These are phyloP conservation scores for Mormyrus hasselquistii DNA, from an alignment of 2,797 vertebrate genomes.

Conservation along the genomic window DNA sequence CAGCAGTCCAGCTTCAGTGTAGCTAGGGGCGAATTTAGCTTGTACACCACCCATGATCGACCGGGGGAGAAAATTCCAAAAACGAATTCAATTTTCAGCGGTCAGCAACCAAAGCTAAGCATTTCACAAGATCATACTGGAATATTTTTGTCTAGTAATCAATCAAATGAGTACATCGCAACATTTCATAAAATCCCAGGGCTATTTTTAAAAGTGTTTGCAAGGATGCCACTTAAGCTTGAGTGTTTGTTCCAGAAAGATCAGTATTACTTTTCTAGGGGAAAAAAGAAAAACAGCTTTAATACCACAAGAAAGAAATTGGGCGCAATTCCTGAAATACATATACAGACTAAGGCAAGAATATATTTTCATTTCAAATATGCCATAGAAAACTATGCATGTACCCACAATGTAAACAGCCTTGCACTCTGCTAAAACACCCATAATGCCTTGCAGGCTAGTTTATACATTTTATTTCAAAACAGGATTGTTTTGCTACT, in stretches of 20 bases:
- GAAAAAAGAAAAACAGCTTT: conserved; percentile 31
- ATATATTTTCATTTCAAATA: conserved; percentile 20
- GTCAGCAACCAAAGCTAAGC: conserved; percentile 40
- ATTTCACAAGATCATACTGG: conserved; percentile 34
- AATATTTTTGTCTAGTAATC: conserved; percentile 49
- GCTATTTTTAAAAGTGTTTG: conserved; percentile 51
- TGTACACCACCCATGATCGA: conserved; percentile 46
- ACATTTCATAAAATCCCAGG: conserved; percentile 34
- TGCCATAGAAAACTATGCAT: conserved; percentile 12
- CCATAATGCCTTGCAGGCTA: not conserved
- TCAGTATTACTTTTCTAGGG: conserved; percentile 9
- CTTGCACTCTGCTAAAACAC: not conserved
- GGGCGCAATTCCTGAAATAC: conserved; percentile 27
- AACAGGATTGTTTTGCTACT: not conserved
- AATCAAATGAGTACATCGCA: conserved; percentile 34
- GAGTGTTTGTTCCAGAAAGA: conserved; percentile 33
- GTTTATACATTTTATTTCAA: not conserved
- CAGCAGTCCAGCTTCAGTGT: not conserved
- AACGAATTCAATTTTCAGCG: conserved; percentile 21
- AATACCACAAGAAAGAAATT: conserved; percentile 45
- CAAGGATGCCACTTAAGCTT: conserved; percentile 54
- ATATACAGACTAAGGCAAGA: conserved; percentile 10
- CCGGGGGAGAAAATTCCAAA: conserved; percentile 41
- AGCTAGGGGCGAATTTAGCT: conserved; percentile 35
- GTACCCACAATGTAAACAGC: not conserved